Evolutionary conservation across 2,797 vertebrate genomes (phyloP).

Genomic region (Esox lucius): DNA sequence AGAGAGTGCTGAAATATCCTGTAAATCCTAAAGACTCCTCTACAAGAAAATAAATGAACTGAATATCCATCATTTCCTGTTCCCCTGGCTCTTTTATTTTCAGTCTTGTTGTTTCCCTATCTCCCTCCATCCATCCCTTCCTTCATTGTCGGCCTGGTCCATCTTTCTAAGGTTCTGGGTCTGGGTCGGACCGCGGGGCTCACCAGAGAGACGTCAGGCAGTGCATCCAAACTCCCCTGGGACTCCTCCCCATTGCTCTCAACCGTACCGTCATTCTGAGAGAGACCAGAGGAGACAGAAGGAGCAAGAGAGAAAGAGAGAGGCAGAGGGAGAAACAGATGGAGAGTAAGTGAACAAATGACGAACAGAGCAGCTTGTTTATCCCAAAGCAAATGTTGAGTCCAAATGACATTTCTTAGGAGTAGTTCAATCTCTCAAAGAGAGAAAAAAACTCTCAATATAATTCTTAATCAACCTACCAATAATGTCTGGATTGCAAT

Average conservation of each 20-base stretch:
- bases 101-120: not conserved
- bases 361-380: slow-evolving; percentile 47
- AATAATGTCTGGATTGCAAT: not conserved
- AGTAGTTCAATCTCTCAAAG: slow-evolving; percentile 29
- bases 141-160: not conserved
- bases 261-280: slow-evolving; percentile 83
- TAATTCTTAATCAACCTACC: slow-evolving; percentile 19
- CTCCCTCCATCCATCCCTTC: slow-evolving; percentile 1
- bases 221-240: slow-evolving; percentile 75
- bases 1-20: not conserved
- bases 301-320: not conserved
- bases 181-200: slow-evolving; percentile 41
- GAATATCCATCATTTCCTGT: not conserved
- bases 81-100: not conserved
- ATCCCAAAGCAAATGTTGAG: slow-evolving; percentile 39
- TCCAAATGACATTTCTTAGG: slow-evolving; percentile 43
- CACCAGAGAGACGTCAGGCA: slow-evolving; percentile 90
- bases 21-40: not conserved
- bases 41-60: not conserved
- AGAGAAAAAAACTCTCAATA: slow-evolving; percentile 28
- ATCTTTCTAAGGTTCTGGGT: not conserved
- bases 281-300: slow-evolving; percentile 28
- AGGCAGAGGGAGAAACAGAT: not conserved
- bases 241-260: slow-evolving; percentile 76
- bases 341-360: slow-evolving; percentile 7